Percentiles rank a stretch among this genome's conserved stretches.
These are phyloP conservation scores for Aselliscus stoliczkanus DNA, from an alignment of 2,797 vertebrate genomes.

Conservation along the genomic window DNA sequence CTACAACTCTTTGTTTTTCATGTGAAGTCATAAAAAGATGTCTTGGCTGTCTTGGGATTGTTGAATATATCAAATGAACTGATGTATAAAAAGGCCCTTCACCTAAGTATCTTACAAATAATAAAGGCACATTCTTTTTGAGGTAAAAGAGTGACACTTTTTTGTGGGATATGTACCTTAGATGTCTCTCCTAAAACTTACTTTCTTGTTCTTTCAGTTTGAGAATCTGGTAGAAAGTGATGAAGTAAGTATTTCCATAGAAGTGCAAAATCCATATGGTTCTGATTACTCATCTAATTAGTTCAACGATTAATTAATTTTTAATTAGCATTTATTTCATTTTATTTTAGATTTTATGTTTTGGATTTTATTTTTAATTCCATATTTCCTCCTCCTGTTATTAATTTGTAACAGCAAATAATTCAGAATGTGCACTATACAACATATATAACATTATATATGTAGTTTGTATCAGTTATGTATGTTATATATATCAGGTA, in stretches of 20 bases:
- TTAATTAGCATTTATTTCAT: neutral
- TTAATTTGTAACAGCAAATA: neutral
- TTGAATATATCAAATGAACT: neutral
- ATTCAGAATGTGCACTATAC: neutral
- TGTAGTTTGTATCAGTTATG: neutral
- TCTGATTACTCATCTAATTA: neutral
- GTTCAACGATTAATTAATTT: neutral
- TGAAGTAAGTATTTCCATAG: constrained; percentile 87
- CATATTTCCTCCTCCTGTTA: constrained; percentile 23
- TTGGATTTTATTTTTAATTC: neutral
- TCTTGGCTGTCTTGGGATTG: neutral
- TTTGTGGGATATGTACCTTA: neutral
- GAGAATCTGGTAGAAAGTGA: constrained; percentile 98
- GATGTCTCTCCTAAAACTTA: neutral
- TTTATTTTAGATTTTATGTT: neutral
- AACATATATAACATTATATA: neutral
- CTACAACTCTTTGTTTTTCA: neutral
- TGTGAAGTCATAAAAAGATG: neutral
- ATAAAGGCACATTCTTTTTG: constrained; percentile 18
- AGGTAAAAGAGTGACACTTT: neutral
- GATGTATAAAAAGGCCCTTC: neutral
- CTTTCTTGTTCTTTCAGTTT: constrained; percentile 88
- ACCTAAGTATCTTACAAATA: neutral
- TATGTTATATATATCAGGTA: neutral
- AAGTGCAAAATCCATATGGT: neutral